These are phyloP conservation scores for Meda fulgida DNA, from an alignment of 2,797 vertebrate genomes.

Conservation along the genomic window DNA sequence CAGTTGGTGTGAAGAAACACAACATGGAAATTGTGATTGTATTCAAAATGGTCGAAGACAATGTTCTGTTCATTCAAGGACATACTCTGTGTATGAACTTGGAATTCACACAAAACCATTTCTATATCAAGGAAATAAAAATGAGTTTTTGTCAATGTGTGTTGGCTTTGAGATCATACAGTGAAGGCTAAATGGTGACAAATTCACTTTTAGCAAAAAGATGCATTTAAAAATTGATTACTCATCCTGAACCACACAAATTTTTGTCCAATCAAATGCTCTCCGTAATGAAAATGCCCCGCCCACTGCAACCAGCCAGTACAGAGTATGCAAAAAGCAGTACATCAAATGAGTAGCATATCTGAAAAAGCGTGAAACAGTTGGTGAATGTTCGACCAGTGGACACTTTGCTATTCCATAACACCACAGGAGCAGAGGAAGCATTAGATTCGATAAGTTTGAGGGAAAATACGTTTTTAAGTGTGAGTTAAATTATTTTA, in stretches of 20 bases:
- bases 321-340: not conserved
- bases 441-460: not conserved
- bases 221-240: not conserved
- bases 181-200: too few relatives aligned
- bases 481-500: not conserved
- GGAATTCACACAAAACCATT: not conserved
- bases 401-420: not conserved
- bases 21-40: constrained; percentile 69
- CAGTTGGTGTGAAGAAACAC: constrained; percentile 70
- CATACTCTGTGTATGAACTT: not conserved
- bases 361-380: not conserved
- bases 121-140: not conserved
- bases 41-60: constrained; percentile 70
- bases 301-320: not conserved
- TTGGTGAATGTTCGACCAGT: not conserved
- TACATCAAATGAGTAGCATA: not conserved
- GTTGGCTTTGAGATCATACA: not conserved
- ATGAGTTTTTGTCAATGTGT: not conserved
- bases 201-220: not conserved
- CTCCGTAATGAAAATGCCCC: not conserved
- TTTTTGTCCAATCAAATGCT: not conserved
- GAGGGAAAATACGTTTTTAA: not conserved
- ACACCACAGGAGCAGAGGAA: not conserved
- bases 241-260: not conserved
- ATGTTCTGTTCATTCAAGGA: constrained; percentile 57